Evolutionary conservation across 2,888 invertebrate genomes (phyloP).

Genomic region (Esperia sulphurella): DNA sequence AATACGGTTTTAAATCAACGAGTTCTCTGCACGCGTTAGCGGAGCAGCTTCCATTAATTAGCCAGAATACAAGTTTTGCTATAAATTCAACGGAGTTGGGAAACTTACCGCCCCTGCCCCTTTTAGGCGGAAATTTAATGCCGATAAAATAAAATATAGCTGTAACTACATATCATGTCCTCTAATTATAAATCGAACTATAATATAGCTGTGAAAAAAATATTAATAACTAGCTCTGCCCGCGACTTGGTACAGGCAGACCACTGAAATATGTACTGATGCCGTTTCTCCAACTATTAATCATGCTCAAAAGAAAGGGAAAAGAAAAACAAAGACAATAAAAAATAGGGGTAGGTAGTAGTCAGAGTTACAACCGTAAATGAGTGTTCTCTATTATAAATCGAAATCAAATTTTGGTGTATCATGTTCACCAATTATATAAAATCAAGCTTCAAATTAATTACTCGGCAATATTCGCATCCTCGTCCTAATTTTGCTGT

Average conservation of each 20-base stretch:
- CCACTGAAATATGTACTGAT: too few relatives aligned
- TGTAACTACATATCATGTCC: constrained; percentile 48
- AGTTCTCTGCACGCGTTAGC: constrained; percentile 51
- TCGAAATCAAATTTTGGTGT: too few relatives aligned
- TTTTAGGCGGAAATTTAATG: constrained; percentile 66
- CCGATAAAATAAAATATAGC: constrained; percentile 74
- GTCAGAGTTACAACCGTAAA: too few relatives aligned
- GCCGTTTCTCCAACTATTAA: too few relatives aligned
- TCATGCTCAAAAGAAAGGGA: too few relatives aligned
- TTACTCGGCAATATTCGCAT: constrained; percentile 45
- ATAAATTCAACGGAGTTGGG: constrained; percentile 67
- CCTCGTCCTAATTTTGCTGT: constrained; percentile 48
- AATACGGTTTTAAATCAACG: constrained; percentile 60
- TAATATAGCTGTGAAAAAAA: constrained; percentile 18
- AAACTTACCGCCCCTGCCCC: constrained; percentile 64
- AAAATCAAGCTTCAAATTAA: constrained; percentile 46
- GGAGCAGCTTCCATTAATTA: constrained; percentile 73
- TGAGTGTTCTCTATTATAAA: too few relatives aligned
- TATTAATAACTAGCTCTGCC: too few relatives aligned
- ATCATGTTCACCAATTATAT: neutral
- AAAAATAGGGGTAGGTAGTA: too few relatives aligned
- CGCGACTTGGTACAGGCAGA: too few relatives aligned
- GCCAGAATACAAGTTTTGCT: constrained; percentile 72
- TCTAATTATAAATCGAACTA: constrained; percentile 64
- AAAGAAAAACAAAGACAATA: too few relatives aligned